Conservation (phyloP, 35 echinoderm and acorn worm species). For the Stichopus chloronotus region DNA sequence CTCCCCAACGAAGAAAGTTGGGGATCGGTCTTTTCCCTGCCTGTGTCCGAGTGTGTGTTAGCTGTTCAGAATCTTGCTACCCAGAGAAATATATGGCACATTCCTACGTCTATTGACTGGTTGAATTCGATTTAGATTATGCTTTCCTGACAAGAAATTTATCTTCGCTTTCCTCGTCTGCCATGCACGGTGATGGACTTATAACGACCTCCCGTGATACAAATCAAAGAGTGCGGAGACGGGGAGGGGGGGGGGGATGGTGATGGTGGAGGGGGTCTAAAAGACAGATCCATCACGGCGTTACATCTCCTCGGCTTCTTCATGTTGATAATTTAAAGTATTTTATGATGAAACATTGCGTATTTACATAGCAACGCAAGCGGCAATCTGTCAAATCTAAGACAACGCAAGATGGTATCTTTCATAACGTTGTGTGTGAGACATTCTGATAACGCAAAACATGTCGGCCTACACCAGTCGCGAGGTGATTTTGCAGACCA, state of each 20-base stretch:
- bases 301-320: neutral
- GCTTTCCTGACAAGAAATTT: too few species aligned
- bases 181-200: too few species aligned
- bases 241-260: neutral
- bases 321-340: neutral
- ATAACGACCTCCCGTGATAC: neutral
- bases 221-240: neutral
- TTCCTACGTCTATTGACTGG: too few species aligned
- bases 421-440: neutral
- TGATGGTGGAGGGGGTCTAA: neutral
- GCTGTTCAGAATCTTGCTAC: too few species aligned
- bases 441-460: neutral
- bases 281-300: neutral
- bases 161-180: too few species aligned
- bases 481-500: neutral
- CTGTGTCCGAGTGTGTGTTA: too few species aligned
- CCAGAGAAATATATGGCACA: too few species aligned
- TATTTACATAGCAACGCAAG: constrained; percentile 13
- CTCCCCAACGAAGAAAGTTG: too few species aligned
- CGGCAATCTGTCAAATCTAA: neutral
- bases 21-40: too few species aligned
- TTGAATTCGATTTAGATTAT: too few species aligned
- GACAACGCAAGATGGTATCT: neutral
- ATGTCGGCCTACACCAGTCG: neutral
- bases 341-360: constrained; percentile 25